A percentile compares a stretch with the other conserved stretches of the same genome.
Evolutionary conservation across 1,140 invertebrate species (phyloP).

Genomic region (Lepidotrigona ventralis): DNA sequence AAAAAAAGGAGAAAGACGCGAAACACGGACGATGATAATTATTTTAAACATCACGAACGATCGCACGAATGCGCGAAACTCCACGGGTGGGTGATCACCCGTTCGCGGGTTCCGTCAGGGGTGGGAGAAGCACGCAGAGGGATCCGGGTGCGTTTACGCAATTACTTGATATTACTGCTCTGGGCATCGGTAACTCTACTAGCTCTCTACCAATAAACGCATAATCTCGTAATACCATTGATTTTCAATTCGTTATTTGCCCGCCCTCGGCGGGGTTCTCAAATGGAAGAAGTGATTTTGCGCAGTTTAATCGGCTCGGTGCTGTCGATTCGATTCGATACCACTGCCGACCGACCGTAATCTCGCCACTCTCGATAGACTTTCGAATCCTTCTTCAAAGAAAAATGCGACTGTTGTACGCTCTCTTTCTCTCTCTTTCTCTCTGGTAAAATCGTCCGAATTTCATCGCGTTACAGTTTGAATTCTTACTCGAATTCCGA

Average conservation of each 20-base stretch:
- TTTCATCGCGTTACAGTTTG: no score
- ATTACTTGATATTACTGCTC: slow-evolving; percentile 72
- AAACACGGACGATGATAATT: slow-evolving; percentile 38
- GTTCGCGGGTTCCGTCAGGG: slow-evolving; percentile 51
- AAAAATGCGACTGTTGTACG: slow-evolving; percentile 12
- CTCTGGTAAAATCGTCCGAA: no score
- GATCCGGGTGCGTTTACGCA: slow-evolving; percentile 68
- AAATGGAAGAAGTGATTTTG: slow-evolving; percentile 67
- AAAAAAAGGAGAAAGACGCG: background rate
- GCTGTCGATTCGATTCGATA: slow-evolving; percentile 41
- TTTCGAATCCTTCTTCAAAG: background rate
- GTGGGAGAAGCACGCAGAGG: slow-evolving; percentile 51
- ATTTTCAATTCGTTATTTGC: slow-evolving; percentile 71
- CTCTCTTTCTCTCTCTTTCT: no score
- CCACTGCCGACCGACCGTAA: slow-evolving; percentile 43
- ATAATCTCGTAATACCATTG: slow-evolving; percentile 71
- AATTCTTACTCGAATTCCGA: no score
- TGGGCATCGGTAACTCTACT: slow-evolving; percentile 67
- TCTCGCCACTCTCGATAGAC: slow-evolving; percentile 16
- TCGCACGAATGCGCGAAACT: slow-evolving; percentile 37
- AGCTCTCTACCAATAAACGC: slow-evolving; percentile 68
- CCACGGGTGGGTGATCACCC: slow-evolving; percentile 48
- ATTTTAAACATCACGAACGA: slow-evolving; percentile 45
- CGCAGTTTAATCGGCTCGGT: slow-evolving; percentile 58
- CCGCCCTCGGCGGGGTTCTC: slow-evolving; percentile 61